phyloP scores from a whole-genome alignment of 2,797 vertebrate genomes.

The Rhabdomys pumilio region DNA sequence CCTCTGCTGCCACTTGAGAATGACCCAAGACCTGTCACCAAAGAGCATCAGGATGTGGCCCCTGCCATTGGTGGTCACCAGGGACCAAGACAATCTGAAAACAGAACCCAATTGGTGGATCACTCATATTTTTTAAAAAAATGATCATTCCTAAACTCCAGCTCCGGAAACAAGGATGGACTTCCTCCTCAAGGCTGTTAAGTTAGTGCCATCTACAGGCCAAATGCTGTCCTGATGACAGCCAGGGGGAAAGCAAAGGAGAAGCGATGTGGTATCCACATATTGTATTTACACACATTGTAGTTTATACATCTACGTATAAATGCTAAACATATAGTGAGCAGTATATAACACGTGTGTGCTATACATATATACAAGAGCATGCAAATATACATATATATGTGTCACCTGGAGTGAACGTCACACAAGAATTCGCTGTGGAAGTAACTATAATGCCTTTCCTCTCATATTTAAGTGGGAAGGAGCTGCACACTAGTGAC shows the following conservation, averaged over 20 bases:
- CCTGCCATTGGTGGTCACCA: not conserved
- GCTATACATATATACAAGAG: not conserved
- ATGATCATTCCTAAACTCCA: not conserved
- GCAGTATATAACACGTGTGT: not conserved
- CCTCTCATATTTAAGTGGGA: not conserved
- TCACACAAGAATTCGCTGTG: not conserved
- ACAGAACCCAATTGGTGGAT: not conserved
- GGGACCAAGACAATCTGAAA: not conserved
- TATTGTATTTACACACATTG: not conserved
- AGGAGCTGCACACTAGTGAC: not conserved
- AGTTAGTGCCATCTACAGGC: slow-evolving; percentile 86
- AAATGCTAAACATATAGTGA: not conserved
- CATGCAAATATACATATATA: too few species aligned
- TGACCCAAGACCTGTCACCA: fast-evolving
- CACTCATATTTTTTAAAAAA: not conserved
- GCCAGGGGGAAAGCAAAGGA: not conserved
- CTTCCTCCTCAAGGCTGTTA: slow-evolving; percentile 53
- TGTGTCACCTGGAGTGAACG: not conserved
- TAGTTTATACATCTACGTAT: not conserved
- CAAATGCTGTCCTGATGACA: slow-evolving; percentile 19
- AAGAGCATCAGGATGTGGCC: not conserved
- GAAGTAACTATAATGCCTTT: not conserved
- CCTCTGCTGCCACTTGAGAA: not conserved
- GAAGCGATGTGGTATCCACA: not conserved
- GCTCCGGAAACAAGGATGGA: not conserved